Base-by-base conservation (phyloP, 2,797 vertebrate species). In the Hypotaenidia okinawae region DNA sequence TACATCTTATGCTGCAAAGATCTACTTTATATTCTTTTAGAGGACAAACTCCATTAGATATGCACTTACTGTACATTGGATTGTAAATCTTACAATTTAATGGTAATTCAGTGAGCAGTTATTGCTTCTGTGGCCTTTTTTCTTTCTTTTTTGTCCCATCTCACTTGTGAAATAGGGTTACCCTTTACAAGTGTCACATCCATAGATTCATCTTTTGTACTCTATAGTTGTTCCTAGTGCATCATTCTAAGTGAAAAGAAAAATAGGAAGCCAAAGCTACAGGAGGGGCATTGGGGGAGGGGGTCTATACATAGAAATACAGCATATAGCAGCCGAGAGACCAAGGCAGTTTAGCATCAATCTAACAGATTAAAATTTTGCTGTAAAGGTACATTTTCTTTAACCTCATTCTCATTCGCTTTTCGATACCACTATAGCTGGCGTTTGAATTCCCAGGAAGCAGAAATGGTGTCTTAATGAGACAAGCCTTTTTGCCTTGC, bases 1-100 rank as follows among this genome's bases (percentile, higher is more conserved):
- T 96, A 97, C 83, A 90, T 97, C 94, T 96, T 93, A 78, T 45
- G 88, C 97, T 91, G 91, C 78, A 77, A 95, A 97, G 97, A 97
- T 96, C 98, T 97, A 97, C 97, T 98, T 98, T 97, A 97, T 97
- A 98, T 97, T 98, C 97, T 97, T 98, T 98, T 97, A 98, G 97
- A 98, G 98, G 98, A 98, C 98, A 98, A 98, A 98, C 97, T 97
- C 97, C 96, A 98, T 98, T 98, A 98, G 97, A 98, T 98, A 98
- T 98, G 98, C 98, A 97, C 98, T 98, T 98, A 97, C 98, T 98
- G 98, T 98, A 97, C 96, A 69, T 97, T 97, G 92, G 98, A 98
- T 98, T 98, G 98, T 98, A 98, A 98, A 98, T 98, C 98, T 98
- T 98, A 97, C 97, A 97, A 97, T 98, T 98, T 98, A 98, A 98